Base-by-base conservation (phyloP, 2,888 invertebrate genomes). In the Chrysolina americana region DNA sequence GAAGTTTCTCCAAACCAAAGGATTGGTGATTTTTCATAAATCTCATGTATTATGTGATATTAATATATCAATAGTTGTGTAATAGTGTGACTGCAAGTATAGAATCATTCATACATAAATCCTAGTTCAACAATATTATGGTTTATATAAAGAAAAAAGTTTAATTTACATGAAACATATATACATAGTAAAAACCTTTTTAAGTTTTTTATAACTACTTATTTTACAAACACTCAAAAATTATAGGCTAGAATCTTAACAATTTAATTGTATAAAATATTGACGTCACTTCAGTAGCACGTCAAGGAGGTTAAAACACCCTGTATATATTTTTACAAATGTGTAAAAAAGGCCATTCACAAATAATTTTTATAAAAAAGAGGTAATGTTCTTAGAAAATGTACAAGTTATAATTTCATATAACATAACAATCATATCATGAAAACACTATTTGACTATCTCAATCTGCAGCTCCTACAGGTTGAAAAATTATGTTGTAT, bases 261-360 rank as follows among this genome's bases (percentile, higher is more conserved):
- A 10, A n/a, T n/a, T 15, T 23, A 13, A 59, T 23, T 28, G 21
- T 23, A 15, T 28, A 59, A 59, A 59, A 59, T 59, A 59, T 23
- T 36, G 59, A 59, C 59, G n/a, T 59, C 28, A 9, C 36, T 36
- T 59, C 23, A 11, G 28, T 59, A 36, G 59, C 59, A 8, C 19
- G 59, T 59, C 59, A 36, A 59, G 59, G n/a, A 59, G 59, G 59
- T 59, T 59, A 17, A 15, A 59, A 28, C 28, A 59, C 59, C 59
- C 59, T 59, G 59, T 36, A 59, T 28, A 59, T 19, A 56, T 8
- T 56, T 56, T 56, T 21, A 21, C 10, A 59, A 59, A 19, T 21
- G 28, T 59, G 28, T 59, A 36, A 59, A 53, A 21, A 10, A 53
- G 10, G 17, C n/a, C 17, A 23, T 53, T 53, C 13, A 53, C 23